Conservation (phyloP, 2,888 invertebrate species). For the Epicampocera succincta region DNA sequence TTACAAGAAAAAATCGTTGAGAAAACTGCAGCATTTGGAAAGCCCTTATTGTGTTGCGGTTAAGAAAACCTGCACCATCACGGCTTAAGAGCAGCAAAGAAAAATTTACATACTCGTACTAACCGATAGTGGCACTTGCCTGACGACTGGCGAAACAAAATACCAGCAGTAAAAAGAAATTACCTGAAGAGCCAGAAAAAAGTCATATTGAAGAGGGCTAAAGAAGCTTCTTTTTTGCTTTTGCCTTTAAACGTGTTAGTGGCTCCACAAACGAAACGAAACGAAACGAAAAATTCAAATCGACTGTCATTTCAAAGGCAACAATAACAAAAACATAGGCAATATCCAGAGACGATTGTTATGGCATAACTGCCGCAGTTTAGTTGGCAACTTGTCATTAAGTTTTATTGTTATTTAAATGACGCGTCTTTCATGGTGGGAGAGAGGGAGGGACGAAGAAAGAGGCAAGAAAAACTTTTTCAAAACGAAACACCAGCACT, state of each 20-base stretch:
- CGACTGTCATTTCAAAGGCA: not conserved
- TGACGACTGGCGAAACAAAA: not conserved
- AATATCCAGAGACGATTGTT: conserved; percentile 61
- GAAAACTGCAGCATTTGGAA: not conserved
- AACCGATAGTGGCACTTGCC: not conserved
- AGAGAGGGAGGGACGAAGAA: conserved; percentile 8
- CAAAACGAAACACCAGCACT: conserved; percentile 6
- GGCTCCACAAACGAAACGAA: not conserved
- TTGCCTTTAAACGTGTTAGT: conserved; percentile 12
- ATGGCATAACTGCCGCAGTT: conserved; percentile 67
- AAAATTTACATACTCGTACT: not conserved
- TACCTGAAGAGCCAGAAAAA: not conserved
- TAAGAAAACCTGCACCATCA: conserved; percentile 2
- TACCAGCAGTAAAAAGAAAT: conserved; percentile 7
- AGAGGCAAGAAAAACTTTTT: conserved; percentile 18
- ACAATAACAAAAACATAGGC: conserved; percentile 11
- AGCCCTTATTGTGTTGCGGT: not conserved
- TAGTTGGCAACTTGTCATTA: conserved; percentile 73
- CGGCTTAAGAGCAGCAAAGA: not conserved
- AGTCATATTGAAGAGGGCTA: not conserved
- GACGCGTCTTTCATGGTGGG: conserved; percentile 71
- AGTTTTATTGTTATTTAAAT: conserved; percentile 81
- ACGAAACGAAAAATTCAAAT: not conserved
- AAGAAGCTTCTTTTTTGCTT: conserved; percentile 27
- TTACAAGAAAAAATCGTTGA: not conserved